A percentile compares a stretch with the other conserved stretches of the same genome.
These are phyloP conservation scores for Pseudotriccus pelzelni DNA, from an alignment of 2,797 vertebrate genomes.

Conservation along the genomic window DNA sequence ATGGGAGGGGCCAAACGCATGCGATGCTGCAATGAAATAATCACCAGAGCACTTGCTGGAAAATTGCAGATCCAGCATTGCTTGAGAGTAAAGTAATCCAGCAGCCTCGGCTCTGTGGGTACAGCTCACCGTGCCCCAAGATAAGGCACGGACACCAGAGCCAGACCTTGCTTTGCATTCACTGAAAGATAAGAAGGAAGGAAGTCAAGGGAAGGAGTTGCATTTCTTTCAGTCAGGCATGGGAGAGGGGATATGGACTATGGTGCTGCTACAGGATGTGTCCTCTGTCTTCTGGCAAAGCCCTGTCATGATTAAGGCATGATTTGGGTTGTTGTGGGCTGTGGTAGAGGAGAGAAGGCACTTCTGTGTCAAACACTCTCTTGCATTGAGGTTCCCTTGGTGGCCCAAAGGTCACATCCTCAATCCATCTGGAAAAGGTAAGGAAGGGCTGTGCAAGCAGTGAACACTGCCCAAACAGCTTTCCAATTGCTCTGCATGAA, in stretches of 20 bases:
- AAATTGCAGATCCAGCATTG: neutral
- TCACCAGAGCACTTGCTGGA: neutral
- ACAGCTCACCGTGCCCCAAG: neutral
- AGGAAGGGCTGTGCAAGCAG: neutral
- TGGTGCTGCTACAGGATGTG: neutral
- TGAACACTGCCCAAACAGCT: accelerated
- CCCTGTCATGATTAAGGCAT: neutral
- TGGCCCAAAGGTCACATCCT: neutral
- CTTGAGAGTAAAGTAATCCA: neutral
- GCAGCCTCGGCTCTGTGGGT: neutral
- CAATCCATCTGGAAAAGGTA: neutral
- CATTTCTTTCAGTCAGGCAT: neutral
- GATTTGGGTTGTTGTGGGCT: neutral
- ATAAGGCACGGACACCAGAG: neutral
- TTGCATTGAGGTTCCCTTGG: neutral
- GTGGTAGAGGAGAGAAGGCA: neutral
- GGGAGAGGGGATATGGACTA: neutral
- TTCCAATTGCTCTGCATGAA: neutral
- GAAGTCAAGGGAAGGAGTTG: neutral
- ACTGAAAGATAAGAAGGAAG: neutral
- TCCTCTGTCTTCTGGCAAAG: neutral
- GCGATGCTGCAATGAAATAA: neutral
- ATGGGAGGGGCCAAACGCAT: neutral
- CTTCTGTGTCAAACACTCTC: accelerated
- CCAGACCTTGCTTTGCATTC: neutral